Evolutionary conservation across 2,797 vertebrate species (phyloP), one percentile per base, ranked within the genome.

Genomic region (Phrynocephalus forsythii): DNA sequence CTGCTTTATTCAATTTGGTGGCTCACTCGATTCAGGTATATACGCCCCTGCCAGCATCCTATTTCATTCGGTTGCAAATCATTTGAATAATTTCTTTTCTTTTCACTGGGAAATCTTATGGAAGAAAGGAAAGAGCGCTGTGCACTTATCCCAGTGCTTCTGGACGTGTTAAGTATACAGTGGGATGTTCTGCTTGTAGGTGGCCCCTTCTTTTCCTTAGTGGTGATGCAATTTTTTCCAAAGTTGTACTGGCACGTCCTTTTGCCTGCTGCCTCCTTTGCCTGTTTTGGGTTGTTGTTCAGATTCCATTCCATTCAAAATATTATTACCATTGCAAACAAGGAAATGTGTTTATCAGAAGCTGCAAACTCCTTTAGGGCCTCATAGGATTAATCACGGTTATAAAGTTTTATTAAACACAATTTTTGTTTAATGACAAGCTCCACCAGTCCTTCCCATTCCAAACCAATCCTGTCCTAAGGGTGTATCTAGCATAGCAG

Each of bases 361-460:
- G 96, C 95, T 96, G 96, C 96, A 97, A 97, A 97, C 96, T 97
- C 97, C 97, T 97, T 97, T 95, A 97, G 96, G 97, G 97, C 97
- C 97, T 97, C 97, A 96, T 97, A 97, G 97, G 97, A 98, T 98
- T 98, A 97, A 98, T 98, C 97, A 97, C 93, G 97, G 97, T 97
- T 97, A 97, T 98, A 97, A 97, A 97, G 97, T 98, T 98, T 98
- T 97, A 97, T 98, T 97, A 98, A 97, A 97, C 97, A 97, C 97
- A 97, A 97, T 97, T 97, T 97, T 97, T 97, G 97, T 97, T 97
- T 97, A 98, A 98, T 98, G 97, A 97, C 97, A 97, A 97, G 97
- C 97, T 97, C 96, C 96, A 97, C 97, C 97, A 97, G 97, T 97
- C 97, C 96, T 97, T 96, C 97, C 96, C 96, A 96, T 97, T 96